Percentiles rank a stretch among this genome's conserved stretches.
phyloP scores from a whole-genome alignment of 2,797 vertebrate species.

The Otolemur crassicaudatus region DNA sequence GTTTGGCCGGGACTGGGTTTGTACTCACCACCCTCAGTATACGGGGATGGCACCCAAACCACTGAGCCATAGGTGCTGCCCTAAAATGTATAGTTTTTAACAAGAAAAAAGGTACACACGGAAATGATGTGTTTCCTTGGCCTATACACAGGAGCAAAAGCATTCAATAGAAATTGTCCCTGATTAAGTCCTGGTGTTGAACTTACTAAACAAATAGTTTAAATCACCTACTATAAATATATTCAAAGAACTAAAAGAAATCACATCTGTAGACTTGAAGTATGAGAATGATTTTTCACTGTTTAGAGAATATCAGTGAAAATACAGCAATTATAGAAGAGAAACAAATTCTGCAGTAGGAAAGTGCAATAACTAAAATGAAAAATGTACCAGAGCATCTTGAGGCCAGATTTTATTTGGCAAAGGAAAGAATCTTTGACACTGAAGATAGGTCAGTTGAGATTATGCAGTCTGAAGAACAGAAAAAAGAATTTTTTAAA shows the following conservation, averaged over 20 bases:
- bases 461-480: background rate
- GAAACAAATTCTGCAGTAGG: too few species aligned
- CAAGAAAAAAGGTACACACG: too few species aligned
- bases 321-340: background rate
- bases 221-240: background rate
- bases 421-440: background rate
- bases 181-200: background rate
- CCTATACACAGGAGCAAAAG: too few species aligned
- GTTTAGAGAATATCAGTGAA: background rate
- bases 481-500: background rate
- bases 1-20: too few species aligned
- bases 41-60: too few species aligned
- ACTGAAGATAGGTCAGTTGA: accelerated
- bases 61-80: too few species aligned
- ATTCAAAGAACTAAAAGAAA: background rate
- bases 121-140: background rate
- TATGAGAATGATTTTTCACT: background rate
- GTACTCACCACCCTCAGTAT: too few species aligned
- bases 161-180: background rate
- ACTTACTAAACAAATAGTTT: background rate
- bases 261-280: background rate
- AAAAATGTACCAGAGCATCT: background rate
- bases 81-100: too few species aligned
- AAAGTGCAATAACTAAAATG: background rate
- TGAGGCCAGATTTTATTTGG: background rate